Evolutionary conservation across 2,888 invertebrate species (phyloP).

Genomic region (Drosophila meridionalis): DNA sequence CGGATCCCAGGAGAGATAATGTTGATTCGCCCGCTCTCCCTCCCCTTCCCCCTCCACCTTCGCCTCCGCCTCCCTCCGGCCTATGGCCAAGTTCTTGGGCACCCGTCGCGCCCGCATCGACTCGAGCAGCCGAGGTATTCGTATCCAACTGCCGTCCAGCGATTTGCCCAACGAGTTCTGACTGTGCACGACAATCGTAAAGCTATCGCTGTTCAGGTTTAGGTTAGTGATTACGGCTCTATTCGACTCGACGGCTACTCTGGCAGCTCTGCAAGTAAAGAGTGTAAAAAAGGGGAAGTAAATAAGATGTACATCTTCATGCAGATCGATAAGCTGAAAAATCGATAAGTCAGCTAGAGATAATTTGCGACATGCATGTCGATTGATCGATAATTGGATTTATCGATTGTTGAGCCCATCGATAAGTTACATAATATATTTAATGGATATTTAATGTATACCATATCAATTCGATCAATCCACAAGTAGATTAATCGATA

Average conservation of each 20-base stretch:
- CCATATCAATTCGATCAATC: background rate
- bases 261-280: slow-evolving; percentile 5
- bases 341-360: background rate
- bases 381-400: background rate
- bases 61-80: background rate
- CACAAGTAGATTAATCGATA: background rate
- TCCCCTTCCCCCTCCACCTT: no score
- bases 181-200: slow-evolving; percentile 31
- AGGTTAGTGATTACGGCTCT: slow-evolving; percentile 27
- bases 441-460: background rate
- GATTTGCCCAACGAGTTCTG: slow-evolving; percentile 45
- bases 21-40: rapidly evolving
- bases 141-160: slow-evolving; percentile 17
- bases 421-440: background rate
- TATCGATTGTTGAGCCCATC: background rate
- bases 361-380: no score
- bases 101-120: background rate
- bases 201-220: rapidly evolving
- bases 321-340: background rate
- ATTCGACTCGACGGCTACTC: slow-evolving; percentile 10
- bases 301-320: background rate
- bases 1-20: slow-evolving; percentile 13
- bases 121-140: slow-evolving; percentile 14
- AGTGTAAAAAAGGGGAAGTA: background rate
- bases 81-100: background rate